Conservation (phyloP, 2,888 invertebrate genomes). For the Notodonta ziczac region DNA sequence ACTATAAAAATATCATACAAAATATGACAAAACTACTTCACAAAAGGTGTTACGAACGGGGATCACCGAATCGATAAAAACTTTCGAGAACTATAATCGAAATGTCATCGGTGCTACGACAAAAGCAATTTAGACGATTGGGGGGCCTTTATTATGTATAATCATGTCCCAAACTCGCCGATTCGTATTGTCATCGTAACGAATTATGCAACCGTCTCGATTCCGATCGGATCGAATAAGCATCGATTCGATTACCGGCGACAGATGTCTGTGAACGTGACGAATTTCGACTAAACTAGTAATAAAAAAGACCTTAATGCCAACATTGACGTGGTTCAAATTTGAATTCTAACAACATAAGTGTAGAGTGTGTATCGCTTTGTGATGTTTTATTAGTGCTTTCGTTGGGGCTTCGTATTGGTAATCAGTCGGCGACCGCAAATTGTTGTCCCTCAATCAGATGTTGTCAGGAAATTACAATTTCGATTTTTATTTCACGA, state of each 20-base stretch:
- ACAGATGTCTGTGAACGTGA: conserved; percentile 84
- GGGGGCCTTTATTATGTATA: conserved; percentile 68
- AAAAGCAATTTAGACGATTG: conserved; percentile 66
- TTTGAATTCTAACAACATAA: conserved; percentile 5
- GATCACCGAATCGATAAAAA: conserved; percentile 48
- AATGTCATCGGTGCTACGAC: conserved; percentile 68
- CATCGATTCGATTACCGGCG: conserved; percentile 78
- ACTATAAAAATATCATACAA: conserved; percentile 7
- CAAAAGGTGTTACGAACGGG: conserved; percentile 35
- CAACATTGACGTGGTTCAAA: conserved; percentile 15
- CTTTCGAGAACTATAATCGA: conserved; percentile 62
- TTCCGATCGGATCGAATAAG: conserved; percentile 66
- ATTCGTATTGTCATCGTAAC: conserved; percentile 81
- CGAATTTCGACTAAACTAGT: conserved; percentile 77
- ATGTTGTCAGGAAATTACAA: conserved; percentile 82
- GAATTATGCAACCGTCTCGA: conserved; percentile 78
- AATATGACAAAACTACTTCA: conserved; percentile 5
- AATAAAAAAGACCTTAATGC: conserved; percentile 47
- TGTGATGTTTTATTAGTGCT: conserved; percentile 45
- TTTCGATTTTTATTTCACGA: conserved; percentile 80
- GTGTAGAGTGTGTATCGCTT: conserved; percentile 39
- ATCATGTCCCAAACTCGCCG: conserved; percentile 65
- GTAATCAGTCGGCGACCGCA: conserved; percentile 83
- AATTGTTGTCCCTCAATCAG: conserved; percentile 84
- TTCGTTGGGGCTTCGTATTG: conserved; percentile 68